Evolutionary conservation across 2,113 vertebrate genomes (phyloP), one percentile per base, ranked within the genome.

Genomic region (Etheostoma cragini): DNA sequence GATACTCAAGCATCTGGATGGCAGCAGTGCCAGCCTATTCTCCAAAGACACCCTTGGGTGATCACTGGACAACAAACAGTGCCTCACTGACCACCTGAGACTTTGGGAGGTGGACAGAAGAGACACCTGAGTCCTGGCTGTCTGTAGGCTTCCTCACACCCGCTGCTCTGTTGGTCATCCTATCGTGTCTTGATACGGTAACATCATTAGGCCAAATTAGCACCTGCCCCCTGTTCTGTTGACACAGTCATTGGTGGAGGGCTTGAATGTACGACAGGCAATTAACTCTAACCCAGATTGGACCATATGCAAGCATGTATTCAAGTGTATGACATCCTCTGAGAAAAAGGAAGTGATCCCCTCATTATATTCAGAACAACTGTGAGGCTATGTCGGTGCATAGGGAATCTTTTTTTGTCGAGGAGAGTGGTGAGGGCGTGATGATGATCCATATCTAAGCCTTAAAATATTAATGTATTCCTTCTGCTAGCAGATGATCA

Each of bases 41-140:
- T 63, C 57, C 3, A 46, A 24, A 26, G 85, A 86, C 78, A 86
- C 84, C 69, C 80, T 76, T 47, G 72, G 57, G 70, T 76, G 85
- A 90, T 87, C 73, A 24, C 67, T 13, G 65, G 45, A 64, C 58
- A 16, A 38, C 30, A n/a, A 69, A 80, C 79, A 66, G 72, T 0
- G 6, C 24, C 60, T 79, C 50, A 8, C 1, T 64, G 74, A 76
- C 60, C 89, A 89, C 78, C 88, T 87, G 89, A 93, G 83, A 77
- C 84, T 60, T 71, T 5, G n/a, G 30, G 65, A 67, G 67, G 64
- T 12, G 26, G 42, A 50, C 16, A 2, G 60, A 68, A 21, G 58
- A 53, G 85, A 90, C 92, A 91, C 70, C 85, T 88, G 89, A 91
- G 84, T 81, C 87, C 86, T 78, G 90, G 87, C 84, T 33, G 8